These are phyloP conservation scores for Vireo altiloquus DNA, from an alignment of 2,113 vertebrate genomes.

Conservation along the genomic window DNA sequence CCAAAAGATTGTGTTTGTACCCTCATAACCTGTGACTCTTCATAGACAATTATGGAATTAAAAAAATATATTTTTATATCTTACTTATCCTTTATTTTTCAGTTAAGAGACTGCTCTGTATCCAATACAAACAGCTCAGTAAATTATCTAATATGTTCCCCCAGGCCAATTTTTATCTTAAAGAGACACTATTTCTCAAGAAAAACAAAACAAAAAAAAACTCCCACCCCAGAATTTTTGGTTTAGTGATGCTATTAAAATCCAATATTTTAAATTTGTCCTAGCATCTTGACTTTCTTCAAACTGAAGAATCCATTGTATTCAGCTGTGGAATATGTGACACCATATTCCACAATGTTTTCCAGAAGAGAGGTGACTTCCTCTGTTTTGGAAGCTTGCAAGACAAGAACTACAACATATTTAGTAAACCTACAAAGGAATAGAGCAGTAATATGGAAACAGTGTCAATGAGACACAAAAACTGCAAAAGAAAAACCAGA, in stretches of 20 bases:
- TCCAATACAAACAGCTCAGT: not conserved
- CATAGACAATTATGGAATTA: not conserved
- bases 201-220: not conserved
- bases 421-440: not conserved
- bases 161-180: not conserved
- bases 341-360: not conserved
- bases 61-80: not conserved
- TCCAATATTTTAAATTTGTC: not conserved
- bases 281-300: not conserved
- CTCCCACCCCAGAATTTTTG: not conserved
- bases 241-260: not conserved
- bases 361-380: not conserved
- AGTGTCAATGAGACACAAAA: not conserved
- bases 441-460: not conserved
- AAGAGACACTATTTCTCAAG: not conserved
- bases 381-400: not conserved
- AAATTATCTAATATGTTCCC: not conserved
- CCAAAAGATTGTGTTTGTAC: not conserved
- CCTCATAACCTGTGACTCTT: not conserved
- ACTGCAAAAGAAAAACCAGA: not conserved
- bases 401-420: not conserved
- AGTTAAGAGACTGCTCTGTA: not conserved
- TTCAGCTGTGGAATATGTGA: not conserved
- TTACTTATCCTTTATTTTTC: not conserved
- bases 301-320: not conserved